phyloP scores from a whole-genome alignment of 2,797 vertebrate genomes.

The Myotis daubentonii region DNA sequence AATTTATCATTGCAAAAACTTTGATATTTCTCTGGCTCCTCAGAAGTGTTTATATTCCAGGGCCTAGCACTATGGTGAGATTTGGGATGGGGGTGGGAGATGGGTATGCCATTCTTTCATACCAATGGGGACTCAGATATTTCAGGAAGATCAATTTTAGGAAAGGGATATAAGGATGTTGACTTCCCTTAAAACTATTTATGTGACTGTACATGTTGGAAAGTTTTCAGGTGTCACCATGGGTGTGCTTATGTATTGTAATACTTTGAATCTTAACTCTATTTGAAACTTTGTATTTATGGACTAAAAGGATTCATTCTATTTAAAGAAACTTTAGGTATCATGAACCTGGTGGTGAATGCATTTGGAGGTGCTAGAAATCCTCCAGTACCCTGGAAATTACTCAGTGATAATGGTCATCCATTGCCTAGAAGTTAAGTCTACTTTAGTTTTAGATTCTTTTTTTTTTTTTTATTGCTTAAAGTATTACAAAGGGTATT shows the following conservation, averaged over 20 bases:
- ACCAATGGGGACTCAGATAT: neutral
- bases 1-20: neutral
- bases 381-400: neutral
- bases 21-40: neutral
- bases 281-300: neutral
- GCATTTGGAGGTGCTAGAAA: neutral
- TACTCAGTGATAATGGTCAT: neutral
- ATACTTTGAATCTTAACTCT: neutral
- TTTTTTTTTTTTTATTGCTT: no score
- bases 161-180: neutral
- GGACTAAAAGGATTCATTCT: neutral
- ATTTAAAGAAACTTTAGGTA: slow-evolving; percentile 20
- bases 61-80: neutral
- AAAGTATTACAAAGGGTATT: no score
- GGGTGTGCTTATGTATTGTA: neutral
- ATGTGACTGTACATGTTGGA: neutral
- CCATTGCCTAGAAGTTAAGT: neutral
- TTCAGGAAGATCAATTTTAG: neutral
- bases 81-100: neutral
- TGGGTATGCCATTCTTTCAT: neutral
- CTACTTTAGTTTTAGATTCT: neutral
- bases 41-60: neutral
- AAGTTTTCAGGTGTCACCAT: neutral
- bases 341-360: neutral
- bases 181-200: neutral